phyloP scores from a whole-genome alignment of 1,140 invertebrate species.

The Bombus polaris region DNA sequence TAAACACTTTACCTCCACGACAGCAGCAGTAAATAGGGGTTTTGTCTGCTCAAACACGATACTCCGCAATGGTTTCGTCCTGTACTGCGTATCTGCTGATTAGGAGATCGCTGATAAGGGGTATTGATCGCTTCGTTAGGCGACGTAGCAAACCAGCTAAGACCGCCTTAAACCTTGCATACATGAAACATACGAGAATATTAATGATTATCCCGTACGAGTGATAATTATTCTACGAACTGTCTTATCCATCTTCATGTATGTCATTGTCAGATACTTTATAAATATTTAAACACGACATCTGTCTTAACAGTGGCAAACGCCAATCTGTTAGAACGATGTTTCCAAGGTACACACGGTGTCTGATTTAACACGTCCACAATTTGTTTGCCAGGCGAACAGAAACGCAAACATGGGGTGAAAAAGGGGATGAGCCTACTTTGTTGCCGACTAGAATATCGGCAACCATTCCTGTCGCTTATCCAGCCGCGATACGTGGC shows the following conservation, averaged over 20 bases:
- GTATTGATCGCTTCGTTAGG: constrained; percentile 71
- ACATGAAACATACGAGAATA: not conserved
- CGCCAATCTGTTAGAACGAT: not conserved
- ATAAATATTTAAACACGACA: not conserved
- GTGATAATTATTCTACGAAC: not conserved
- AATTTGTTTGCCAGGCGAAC: not conserved
- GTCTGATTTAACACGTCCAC: not conserved
- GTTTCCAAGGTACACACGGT: not conserved
- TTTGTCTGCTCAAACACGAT: constrained; percentile 43
- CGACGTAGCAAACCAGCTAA: constrained; percentile 8
- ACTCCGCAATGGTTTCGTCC: constrained; percentile 20
- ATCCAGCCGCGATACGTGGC: constrained; percentile 45
- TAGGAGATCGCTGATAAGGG: constrained; percentile 60
- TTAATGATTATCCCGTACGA: not conserved
- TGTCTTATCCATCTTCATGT: not conserved
- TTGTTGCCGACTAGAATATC: constrained; percentile 42
- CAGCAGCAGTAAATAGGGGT: constrained; percentile 40
- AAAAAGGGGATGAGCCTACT: constrained; percentile 4
- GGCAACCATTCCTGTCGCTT: constrained; percentile 41
- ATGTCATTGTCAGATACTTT: not conserved
- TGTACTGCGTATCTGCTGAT: constrained; percentile 31
- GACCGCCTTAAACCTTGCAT: constrained; percentile 5
- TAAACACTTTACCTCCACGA: constrained; percentile 33
- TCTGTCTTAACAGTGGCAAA: not conserved
- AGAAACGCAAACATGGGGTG: not conserved